phyloP scores from a whole-genome alignment of 1,140 invertebrate genomes.

The Eulimnadia texana region DNA sequence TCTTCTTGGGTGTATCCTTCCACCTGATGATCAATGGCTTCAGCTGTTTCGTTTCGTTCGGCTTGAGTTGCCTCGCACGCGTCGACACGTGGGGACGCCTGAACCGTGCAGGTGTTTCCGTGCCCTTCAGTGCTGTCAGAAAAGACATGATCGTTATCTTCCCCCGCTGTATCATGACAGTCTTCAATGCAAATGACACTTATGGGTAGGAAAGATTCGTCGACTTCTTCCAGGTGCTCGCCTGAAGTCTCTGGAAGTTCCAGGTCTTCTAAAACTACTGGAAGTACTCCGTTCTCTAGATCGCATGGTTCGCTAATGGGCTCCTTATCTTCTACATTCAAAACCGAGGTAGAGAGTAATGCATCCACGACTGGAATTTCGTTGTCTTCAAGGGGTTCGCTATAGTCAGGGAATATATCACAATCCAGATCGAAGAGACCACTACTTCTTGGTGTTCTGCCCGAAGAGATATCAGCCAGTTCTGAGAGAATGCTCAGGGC shows the following conservation, averaged over 20 bases:
- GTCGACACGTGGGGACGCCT: not conserved
- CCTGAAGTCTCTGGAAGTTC: not conserved
- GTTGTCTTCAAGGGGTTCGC: not conserved
- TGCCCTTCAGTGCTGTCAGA: not conserved
- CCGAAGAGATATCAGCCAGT: slow-evolving; percentile 4
- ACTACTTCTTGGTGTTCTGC: not conserved
- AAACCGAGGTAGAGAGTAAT: not conserved
- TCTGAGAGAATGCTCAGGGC: slow-evolving; percentile 11
- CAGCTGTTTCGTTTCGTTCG: not conserved
- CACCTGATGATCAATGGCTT: not conserved
- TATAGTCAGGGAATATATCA: not conserved
- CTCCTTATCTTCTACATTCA: too few relatives aligned
- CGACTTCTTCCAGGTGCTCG: not conserved
- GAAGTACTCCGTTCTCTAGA: too few relatives aligned
- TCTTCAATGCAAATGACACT: not conserved
- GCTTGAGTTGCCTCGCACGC: not conserved
- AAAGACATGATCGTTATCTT: not conserved
- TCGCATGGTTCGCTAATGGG: too few relatives aligned
- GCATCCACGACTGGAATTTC: not conserved
- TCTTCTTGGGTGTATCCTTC: not conserved
- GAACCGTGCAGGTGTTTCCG: not conserved
- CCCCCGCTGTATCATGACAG: too few relatives aligned
- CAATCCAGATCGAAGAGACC: not conserved
- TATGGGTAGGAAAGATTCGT: not conserved
- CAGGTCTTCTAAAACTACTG: not conserved